Evolutionary conservation across 35 echinoderm and acorn worm species (phyloP).

Genomic region (Hemicentrotus pulcherrimus): DNA sequence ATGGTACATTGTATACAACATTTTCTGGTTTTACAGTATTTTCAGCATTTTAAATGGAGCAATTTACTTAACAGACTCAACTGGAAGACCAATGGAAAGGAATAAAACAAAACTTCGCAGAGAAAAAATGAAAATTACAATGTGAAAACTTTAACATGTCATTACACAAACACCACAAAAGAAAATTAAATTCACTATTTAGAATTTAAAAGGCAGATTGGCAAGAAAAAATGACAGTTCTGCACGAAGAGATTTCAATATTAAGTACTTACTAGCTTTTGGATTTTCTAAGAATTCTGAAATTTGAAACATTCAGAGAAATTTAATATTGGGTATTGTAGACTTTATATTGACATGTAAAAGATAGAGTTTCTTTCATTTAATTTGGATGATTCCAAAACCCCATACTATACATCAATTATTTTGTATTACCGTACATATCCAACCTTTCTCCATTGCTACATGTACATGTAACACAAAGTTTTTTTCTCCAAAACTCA

Average conservation of each 20-base stretch:
- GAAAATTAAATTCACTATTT: neutral
- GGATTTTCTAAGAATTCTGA: constrained; percentile 29
- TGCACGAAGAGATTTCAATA: neutral
- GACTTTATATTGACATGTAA: too few species aligned
- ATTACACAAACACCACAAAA: neutral
- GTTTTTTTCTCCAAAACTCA: too few species aligned
- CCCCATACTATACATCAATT: too few species aligned
- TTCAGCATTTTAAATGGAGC: neutral
- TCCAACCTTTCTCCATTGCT: too few species aligned
- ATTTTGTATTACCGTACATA: too few species aligned
- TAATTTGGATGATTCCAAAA: too few species aligned
- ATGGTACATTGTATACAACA: too few species aligned
- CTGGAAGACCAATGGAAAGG: neutral
- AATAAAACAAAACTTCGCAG: neutral
- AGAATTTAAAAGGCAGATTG: neutral
- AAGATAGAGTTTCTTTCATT: too few species aligned
- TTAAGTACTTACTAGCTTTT: constrained; percentile 42
- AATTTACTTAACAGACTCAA: neutral
- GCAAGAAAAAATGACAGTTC: neutral
- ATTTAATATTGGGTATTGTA: neutral
- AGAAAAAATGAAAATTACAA: neutral
- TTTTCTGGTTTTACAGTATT: too few species aligned
- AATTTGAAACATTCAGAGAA: neutral
- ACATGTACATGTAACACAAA: too few species aligned
- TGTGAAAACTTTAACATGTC: neutral